A percentile compares a stretch with the other conserved stretches of the same genome.
Conservation (phyloP, 2,113 vertebrate species). For the Chitala chitala region DNA sequence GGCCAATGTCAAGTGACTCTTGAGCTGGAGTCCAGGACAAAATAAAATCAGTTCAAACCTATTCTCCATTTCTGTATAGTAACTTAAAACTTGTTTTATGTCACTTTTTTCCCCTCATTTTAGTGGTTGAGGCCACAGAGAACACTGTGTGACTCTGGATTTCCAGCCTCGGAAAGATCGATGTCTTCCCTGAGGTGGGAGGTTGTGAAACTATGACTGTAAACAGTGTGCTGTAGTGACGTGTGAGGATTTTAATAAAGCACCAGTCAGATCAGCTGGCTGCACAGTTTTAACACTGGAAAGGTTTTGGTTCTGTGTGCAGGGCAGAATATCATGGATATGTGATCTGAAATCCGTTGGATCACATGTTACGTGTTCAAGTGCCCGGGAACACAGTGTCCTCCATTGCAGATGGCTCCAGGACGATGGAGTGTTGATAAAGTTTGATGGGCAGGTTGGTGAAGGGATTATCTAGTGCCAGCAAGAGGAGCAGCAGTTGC, state of each 20-base stretch:
- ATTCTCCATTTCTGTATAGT: background rate
- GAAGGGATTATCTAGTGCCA: background rate
- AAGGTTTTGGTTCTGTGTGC: background rate
- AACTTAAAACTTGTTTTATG: background rate
- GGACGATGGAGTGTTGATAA: background rate
- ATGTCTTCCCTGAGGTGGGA: conserved; percentile 9
- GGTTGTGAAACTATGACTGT: background rate
- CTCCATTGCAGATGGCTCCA: too few relatives aligned
- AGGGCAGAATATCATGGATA: background rate
- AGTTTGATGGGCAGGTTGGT: background rate
- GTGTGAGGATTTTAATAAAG: conserved; percentile 1
- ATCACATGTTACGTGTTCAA: too few relatives aligned
- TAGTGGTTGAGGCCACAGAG: background rate
- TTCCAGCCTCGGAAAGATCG: background rate
- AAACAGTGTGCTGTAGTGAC: conserved; percentile 17
- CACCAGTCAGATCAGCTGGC: background rate
- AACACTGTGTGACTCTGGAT: background rate
- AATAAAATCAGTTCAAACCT: background rate
- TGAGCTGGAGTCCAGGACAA: background rate
- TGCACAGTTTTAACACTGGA: background rate
- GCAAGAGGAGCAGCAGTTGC: background rate
- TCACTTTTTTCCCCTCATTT: background rate
- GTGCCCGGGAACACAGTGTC: too few relatives aligned
- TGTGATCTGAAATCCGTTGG: too few relatives aligned
- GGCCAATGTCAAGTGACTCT: background rate